These are phyloP conservation scores for Brotula barbata DNA, from an alignment of 2,797 vertebrate genomes.

Conservation along the genomic window DNA sequence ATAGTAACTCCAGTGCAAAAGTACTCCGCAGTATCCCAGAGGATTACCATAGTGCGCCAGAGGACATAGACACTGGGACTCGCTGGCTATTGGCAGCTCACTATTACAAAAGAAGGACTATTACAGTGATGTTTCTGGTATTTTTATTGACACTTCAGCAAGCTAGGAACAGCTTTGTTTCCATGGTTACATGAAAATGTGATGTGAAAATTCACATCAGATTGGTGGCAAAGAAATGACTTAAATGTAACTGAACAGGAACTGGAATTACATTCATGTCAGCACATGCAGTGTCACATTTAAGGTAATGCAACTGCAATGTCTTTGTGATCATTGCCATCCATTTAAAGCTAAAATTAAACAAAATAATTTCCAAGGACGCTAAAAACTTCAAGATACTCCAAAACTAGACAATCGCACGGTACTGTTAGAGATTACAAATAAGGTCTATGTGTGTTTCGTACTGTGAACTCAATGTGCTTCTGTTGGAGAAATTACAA, in stretches of 20 bases:
- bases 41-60: neutral
- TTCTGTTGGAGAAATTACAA: slow-evolving; percentile 29
- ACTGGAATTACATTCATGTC: too few species aligned
- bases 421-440: too few species aligned
- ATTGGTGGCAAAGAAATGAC: slow-evolving; percentile 4
- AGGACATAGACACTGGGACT: slow-evolving; percentile 15
- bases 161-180: slow-evolving; percentile 35
- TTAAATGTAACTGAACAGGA: too few species aligned
- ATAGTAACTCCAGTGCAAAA: neutral
- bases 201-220: slow-evolving; percentile 12
- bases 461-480: slow-evolving; percentile 26
- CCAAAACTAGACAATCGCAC: too few species aligned
- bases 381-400: too few species aligned
- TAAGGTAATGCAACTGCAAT: too few species aligned
- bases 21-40: neutral
- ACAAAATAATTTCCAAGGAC: too few species aligned
- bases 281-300: too few species aligned
- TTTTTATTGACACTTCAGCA: slow-evolving; percentile 37
- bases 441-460: slow-evolving; percentile 47
- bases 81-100: neutral
- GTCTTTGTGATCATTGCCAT: too few species aligned
- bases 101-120: slow-evolving; percentile 10
- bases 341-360: too few species aligned
- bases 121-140: slow-evolving; percentile 21
- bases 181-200: slow-evolving; percentile 35